Evolutionary conservation across 2,797 vertebrate species (phyloP).

Genomic region (Potorous gilbertii): DNA sequence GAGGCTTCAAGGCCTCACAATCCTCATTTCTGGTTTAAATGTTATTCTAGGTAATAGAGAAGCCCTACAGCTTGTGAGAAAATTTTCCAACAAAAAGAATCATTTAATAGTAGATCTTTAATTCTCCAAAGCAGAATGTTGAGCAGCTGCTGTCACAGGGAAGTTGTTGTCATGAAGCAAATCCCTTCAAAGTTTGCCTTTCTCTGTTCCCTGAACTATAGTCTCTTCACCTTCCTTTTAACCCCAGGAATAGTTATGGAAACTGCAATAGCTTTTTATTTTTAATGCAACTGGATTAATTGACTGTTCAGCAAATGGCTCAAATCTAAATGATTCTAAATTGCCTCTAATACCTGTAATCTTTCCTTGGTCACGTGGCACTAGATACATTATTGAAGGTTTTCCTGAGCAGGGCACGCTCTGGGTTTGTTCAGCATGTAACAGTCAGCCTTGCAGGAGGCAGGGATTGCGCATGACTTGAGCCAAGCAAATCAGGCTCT

Average conservation of each 20-base stretch:
- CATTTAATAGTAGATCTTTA: not conserved
- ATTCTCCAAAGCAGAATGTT: not conserved
- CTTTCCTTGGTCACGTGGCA: constrained; percentile 50
- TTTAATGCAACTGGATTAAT: constrained; percentile 76
- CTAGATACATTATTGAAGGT: constrained; percentile 23
- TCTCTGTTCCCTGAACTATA: not conserved
- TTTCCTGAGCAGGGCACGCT: not conserved
- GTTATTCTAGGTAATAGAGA: not conserved
- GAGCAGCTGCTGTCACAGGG: not conserved
- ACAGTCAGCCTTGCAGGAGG: constrained; percentile 39
- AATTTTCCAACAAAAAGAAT: not conserved
- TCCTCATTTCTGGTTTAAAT: not conserved
- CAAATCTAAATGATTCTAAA: constrained; percentile 73
- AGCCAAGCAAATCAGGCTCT: constrained; percentile 34
- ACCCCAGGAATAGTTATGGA: constrained; percentile 2
- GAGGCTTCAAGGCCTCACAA: no score
- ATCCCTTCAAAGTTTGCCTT: not conserved
- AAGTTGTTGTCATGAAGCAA: not conserved
- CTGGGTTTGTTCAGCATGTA: constrained; percentile 54
- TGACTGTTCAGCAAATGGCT: constrained; percentile 76
- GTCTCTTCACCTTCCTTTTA: constrained; percentile 36
- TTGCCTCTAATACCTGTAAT: constrained; percentile 74
- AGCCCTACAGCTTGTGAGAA: not conserved
- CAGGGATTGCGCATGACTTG: rapidly evolving
- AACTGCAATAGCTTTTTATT: constrained; percentile 50